Conservation (phyloP, 35 echinoderm and acorn worm genomes). For the Lytechinus pictus region DNA sequence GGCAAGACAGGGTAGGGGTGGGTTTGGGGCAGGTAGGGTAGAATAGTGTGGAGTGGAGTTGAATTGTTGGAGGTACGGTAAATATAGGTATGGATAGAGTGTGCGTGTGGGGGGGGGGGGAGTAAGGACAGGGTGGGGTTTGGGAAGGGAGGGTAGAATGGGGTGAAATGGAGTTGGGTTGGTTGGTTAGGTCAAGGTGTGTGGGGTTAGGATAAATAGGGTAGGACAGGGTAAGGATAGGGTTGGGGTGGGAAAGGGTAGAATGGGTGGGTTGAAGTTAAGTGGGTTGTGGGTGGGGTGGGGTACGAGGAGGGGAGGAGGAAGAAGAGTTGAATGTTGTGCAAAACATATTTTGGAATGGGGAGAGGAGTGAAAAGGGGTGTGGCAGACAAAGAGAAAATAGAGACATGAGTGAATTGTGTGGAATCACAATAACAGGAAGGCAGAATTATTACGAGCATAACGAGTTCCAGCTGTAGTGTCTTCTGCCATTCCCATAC, state of each 20-base stretch:
- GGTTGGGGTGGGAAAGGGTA: background rate
- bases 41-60: too few relatives aligned
- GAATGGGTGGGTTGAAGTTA: too few relatives aligned
- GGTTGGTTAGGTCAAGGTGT: background rate
- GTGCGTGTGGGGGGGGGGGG: background rate
- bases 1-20: too few relatives aligned
- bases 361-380: background rate
- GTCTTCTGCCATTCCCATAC: background rate
- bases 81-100: background rate
- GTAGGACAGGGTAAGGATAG: background rate
- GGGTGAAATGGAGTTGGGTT: too few relatives aligned
- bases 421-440: background rate
- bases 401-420: background rate
- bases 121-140: background rate
- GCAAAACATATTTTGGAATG: background rate
- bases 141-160: background rate
- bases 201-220: background rate
- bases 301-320: too few relatives aligned
- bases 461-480: conserved; percentile 10
- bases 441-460: background rate
- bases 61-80: too few relatives aligned
- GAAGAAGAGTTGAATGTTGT: too few relatives aligned
- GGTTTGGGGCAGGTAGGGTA: too few relatives aligned
- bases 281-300: too few relatives aligned
- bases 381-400: background rate